These are phyloP conservation scores for Falco biarmicus DNA, from an alignment of 2,797 vertebrate species.

Conservation along the genomic window DNA sequence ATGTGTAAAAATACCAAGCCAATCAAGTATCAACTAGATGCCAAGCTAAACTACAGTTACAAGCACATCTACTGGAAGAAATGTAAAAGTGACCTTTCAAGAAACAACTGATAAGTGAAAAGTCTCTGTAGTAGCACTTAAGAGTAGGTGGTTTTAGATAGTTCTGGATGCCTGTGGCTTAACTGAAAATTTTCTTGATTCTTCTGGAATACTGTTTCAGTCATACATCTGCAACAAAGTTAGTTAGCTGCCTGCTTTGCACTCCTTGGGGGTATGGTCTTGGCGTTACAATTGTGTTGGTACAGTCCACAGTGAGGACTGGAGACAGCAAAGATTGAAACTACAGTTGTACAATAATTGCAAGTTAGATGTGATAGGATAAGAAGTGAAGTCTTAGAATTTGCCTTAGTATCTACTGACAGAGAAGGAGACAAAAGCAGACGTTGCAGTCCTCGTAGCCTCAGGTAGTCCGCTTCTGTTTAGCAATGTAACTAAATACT, in stretches of 20 bases:
- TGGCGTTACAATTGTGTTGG: not conserved
- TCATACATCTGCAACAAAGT: not conserved
- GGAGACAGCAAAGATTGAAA: not conserved
- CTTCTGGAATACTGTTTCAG: not conserved
- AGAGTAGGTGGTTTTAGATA: not conserved
- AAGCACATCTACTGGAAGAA: not conserved
- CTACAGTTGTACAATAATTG: not conserved
- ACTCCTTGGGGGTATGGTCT: not conserved
- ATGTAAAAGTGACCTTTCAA: not conserved
- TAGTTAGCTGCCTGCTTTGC: not conserved
- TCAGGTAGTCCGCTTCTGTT: not conserved
- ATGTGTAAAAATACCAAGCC: not conserved
- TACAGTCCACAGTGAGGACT: not conserved
- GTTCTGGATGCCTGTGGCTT: not conserved
- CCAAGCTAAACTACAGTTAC: not conserved
- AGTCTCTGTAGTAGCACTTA: not conserved
- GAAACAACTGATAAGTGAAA: not conserved
- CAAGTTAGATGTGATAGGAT: not conserved
- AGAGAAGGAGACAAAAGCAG: not conserved
- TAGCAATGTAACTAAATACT: not conserved
- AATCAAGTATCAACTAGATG: not conserved
- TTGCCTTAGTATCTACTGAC: not conserved
- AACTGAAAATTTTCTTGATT: not conserved
- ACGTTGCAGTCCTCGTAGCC: not conserved
- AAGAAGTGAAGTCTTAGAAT: not conserved